Evolutionary conservation across 2,888 invertebrate species (phyloP).

Genomic region (Protodeltote pygarga): DNA sequence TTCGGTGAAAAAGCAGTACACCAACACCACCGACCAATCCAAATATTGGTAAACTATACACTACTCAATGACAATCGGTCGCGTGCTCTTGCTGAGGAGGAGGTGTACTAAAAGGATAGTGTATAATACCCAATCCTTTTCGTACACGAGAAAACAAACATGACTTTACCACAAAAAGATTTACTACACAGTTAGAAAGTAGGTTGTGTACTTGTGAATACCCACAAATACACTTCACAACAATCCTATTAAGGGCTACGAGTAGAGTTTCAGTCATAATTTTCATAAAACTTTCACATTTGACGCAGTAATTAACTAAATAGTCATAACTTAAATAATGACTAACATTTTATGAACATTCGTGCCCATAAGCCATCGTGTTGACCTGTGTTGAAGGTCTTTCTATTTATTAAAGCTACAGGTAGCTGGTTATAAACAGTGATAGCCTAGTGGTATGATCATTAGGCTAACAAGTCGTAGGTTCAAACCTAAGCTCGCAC

Average conservation of each 20-base stretch:
- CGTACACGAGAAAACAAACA: no score
- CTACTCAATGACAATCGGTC: no score
- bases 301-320: slow-evolving; percentile 20
- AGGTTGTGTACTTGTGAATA: slow-evolving; percentile 28
- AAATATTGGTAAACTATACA: no score
- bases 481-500: no score
- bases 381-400: slow-evolving; percentile 30
- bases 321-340: slow-evolving; percentile 26
- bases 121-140: no score
- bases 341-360: slow-evolving; percentile 24
- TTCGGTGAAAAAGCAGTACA: no score
- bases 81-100: no score
- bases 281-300: slow-evolving; percentile 17
- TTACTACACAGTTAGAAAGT: slow-evolving; percentile 15
- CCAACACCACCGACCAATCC: no score
- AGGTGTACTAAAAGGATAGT: no score
- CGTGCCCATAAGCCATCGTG: slow-evolving; percentile 33
- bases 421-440: slow-evolving; percentile 14
- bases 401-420: slow-evolving; percentile 26
- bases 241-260: slow-evolving; percentile 37
- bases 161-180: no score
- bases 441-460: no score
- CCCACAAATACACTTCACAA: slow-evolving; percentile 39
- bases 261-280: slow-evolving; percentile 16
- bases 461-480: no score